phyloP scores from a whole-genome alignment of 2,113 vertebrate species.

The Serilophus lunatus region DNA sequence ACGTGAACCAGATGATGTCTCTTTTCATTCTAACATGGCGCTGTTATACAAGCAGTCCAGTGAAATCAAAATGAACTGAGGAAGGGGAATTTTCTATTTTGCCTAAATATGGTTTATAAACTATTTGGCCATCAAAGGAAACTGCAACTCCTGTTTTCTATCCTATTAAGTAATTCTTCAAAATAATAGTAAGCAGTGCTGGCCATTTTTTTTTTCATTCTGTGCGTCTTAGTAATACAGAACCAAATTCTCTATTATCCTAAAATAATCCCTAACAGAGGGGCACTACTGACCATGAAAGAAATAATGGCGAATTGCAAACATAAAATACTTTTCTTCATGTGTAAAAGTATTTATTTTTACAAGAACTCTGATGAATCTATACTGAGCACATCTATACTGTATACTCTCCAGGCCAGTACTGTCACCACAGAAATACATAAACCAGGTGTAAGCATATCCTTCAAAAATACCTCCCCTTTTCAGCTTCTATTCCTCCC shows the following conservation, averaged over 20 bases:
- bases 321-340: rapidly evolving
- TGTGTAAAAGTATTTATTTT: neutral
- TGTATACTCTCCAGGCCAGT: neutral
- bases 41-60: neutral
- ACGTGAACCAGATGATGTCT: neutral
- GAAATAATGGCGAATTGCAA: neutral
- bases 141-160: neutral
- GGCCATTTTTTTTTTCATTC: neutral
- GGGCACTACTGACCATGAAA: neutral
- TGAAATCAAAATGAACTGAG: neutral
- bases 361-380: neutral
- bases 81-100: neutral
- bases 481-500: neutral
- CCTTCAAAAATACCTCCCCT: neutral
- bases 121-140: neutral
- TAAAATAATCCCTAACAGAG: neutral
- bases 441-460: neutral
- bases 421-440: neutral
- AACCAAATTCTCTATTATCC: neutral
- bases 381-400: neutral
- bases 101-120: neutral
- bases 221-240: neutral
- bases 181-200: neutral
- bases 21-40: neutral
- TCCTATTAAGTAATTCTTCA: neutral